Evolutionary conservation across 2,797 vertebrate genomes (phyloP), one percentile per base, ranked within the genome.

Genomic region (Enteromius anoplus): DNA sequence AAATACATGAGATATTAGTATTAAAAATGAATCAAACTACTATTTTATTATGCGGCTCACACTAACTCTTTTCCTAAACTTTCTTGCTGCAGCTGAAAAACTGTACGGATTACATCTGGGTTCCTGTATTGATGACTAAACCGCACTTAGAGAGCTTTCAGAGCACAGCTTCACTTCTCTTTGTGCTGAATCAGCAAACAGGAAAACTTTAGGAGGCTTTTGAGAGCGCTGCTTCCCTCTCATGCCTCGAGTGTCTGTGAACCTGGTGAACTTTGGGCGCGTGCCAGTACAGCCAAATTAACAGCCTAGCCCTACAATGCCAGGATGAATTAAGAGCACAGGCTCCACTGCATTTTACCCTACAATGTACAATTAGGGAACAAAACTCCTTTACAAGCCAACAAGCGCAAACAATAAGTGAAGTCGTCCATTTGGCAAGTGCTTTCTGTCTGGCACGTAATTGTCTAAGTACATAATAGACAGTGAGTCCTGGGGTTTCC

Each of bases 381-480:
- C n/a, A 85, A 84, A 75, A 69, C 42, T 82, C 12, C 29, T 65
- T 85, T 66, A 76, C 45, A 82, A 70, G 37, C 42, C 11, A 78
- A 83, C 62, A 72, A 62, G 64, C 42, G 66, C 29, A 77, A 60
- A 90, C 62, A 87, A 87, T 51, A 71, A 53, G 88, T 84, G 78
- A 26, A 9, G 58, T 42, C 66, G 53, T 64, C 45, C 81, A 71
- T 88, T 86, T 81, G 47, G 14, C 32, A 55, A 40, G 34, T 69
- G 49, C 80, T 45, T 85, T 85, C 65, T 88, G 21, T 83, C 58
- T 72, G 5, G 17, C 21, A 34, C 0, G 23, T 72, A 21, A 85
- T 84, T 88, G 77, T 87, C 32, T 45, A 73, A 66, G 40, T 51
- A 69, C 79, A 88, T 86, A 87, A 89, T 80, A 78, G 79, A 37